Base-by-base conservation (phyloP, 2,113 vertebrate genomes). In the Cephalopholis sonnerati region DNA sequence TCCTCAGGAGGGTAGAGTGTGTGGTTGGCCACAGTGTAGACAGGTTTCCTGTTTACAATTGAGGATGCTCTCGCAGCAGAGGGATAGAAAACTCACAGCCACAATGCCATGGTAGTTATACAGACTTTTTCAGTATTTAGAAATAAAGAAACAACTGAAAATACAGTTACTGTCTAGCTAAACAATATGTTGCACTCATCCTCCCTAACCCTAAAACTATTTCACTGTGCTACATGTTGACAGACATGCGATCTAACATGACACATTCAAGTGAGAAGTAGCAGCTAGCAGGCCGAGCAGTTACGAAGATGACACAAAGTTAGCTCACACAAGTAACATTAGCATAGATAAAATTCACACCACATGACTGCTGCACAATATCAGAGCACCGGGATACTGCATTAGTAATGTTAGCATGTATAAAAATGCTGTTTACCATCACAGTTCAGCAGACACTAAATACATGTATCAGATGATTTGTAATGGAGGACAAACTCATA, bases 41-140 rank as follows among this genome's bases (percentile, higher is more conserved):
- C 58, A 69, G 41, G 13, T 73, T 75, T 63, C 16, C 61, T 64
- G 13, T 58, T 87, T 70, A 70, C 79, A 25, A 24, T 62, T 6
- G 10, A 29, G 50, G 24, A n/a, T 55, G 53, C 16, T 16, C 12
- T 5, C n/a, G n/a, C 55, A 27, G 55, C 24, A 58, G 25, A 25
- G 25, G 8, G 16, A 18, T 12, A 44, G 12, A 17, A 46, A 24
- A 46, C 46, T 24, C 2, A 74, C 17, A 50, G 27, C 44, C 58
- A n/a, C 15, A 36, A 29, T 44, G 54, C 6, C 5, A 13, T 58
- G 29, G 62, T 50, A 48, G 15, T 18, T 70, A 54, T 67, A 24
- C 10, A 46, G 55, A 16, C 13, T 18, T 44, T 72, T 70, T 69
- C 20, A 58, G n/a, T 69, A 48, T 48, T 51, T 22, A 51, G 27